Evolutionary conservation across 2,888 invertebrate genomes (phyloP), one percentile per base, ranked within the genome.

Genomic region (Petrolisthes manimaculis): DNA sequence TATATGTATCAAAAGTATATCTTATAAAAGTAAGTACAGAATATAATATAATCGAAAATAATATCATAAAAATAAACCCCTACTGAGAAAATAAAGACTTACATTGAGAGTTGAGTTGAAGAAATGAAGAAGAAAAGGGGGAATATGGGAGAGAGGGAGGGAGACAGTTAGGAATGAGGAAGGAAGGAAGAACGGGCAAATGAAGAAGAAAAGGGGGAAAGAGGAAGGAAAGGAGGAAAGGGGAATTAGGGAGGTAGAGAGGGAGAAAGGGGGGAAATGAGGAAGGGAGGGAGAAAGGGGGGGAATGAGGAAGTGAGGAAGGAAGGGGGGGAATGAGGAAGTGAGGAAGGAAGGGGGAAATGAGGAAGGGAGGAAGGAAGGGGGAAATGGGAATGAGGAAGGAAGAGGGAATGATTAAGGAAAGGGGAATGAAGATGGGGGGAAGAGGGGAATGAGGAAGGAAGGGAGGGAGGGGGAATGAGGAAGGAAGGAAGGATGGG

Each of bases 81-180:
- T n/a, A n/a, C n/a, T n/a, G n/a, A n/a, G n/a, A n/a, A n/a, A n/a
- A n/a, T n/a, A n/a, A n/a, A n/a, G n/a, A n/a, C n/a, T n/a, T n/a
- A n/a, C n/a, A n/a, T n/a, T n/a, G n/a, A n/a, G n/a, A n/a, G n/a
- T n/a, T n/a, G n/a, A n/a, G n/a, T n/a, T n/a, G n/a, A n/a, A n/a
- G n/a, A n/a, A 51, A 78, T 14, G 61, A 61, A 14, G 61, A 14
- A 61, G 14, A 61, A 61, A 55, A 14, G 24, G 14, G 80, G 12
- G 24, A 18, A n/a, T 54, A n/a, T 54, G 80, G 56, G 24, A 80
- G n/a, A 80, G 80, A 80, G 55, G 55, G 55, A 80, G 18, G 55
- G 24, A 53, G 24, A 8, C 37, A 69, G 12, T n/a, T 18, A n/a
- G 37, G 14, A 24, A 67, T 12, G 21, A 69, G 12, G 67, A 56